A percentile compares a stretch with the other conserved stretches of the same genome.
Evolutionary conservation across 2,797 vertebrate species (phyloP).

Genomic region (Lophius americanus): DNA sequence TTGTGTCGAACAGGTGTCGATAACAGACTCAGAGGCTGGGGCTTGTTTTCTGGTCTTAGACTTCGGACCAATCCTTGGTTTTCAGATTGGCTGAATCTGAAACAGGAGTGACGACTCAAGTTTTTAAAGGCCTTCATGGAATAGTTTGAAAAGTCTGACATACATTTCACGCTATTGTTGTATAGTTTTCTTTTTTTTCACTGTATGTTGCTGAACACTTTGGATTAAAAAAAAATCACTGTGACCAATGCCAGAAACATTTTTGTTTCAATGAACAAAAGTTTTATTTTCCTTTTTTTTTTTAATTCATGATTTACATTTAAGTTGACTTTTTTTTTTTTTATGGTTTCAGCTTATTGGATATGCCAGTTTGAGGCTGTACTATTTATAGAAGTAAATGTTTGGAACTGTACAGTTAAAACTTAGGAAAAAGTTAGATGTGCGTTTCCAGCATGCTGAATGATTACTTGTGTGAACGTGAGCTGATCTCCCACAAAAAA

Average conservation of each 20-base stretch:
- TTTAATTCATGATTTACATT: slow-evolving; percentile 54
- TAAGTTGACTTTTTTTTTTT: slow-evolving; percentile 71
- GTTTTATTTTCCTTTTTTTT: slow-evolving; percentile 73
- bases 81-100: neutral
- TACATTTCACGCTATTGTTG: slow-evolving; percentile 69
- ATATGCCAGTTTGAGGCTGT: slow-evolving; percentile 84
- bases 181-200: slow-evolving; percentile 74
- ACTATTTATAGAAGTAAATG: slow-evolving; percentile 87
- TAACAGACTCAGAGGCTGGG: slow-evolving; percentile 76
- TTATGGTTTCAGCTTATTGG: slow-evolving; percentile 72
- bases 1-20: slow-evolving; percentile 81
- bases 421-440: slow-evolving; percentile 89
- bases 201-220: slow-evolving; percentile 83
- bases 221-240: slow-evolving; percentile 95
- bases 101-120: too few species aligned
- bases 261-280: slow-evolving; percentile 68
- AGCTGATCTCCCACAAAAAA: slow-evolving; percentile 74
- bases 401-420: slow-evolving; percentile 90
- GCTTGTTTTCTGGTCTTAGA: slow-evolving; percentile 62
- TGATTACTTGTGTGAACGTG: slow-evolving; percentile 82
- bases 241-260: slow-evolving; percentile 89
- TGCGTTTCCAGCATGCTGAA: slow-evolving; percentile 91
- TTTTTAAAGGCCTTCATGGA: slow-evolving; percentile 56
- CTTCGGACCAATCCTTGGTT: slow-evolving; percentile 30
- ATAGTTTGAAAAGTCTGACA: slow-evolving; percentile 53